Evolutionary conservation across 2,797 vertebrate genomes (phyloP).

Genomic region (Sebastes iracundus): DNA sequence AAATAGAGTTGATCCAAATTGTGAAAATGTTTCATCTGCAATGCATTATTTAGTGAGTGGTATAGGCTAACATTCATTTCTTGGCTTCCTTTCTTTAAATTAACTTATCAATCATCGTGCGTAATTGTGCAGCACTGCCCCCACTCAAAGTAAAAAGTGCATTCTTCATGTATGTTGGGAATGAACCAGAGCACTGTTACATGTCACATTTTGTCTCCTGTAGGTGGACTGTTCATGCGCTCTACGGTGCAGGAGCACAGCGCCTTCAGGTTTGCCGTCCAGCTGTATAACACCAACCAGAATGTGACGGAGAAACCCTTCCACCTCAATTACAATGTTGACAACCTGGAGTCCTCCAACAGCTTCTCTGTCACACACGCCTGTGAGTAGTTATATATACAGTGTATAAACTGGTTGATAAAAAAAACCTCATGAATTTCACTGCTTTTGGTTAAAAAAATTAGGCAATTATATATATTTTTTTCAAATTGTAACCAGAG

Average conservation of each 20-base stretch:
- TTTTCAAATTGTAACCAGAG: background rate
- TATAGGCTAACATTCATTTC: background rate
- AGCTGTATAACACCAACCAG: constrained; percentile 99
- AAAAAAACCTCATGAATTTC: background rate
- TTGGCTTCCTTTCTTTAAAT: background rate
- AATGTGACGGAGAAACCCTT: constrained; percentile 98
- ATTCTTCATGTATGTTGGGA: background rate
- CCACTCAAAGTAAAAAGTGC: background rate
- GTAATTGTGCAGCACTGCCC: background rate
- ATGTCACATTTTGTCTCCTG: constrained; percentile 54
- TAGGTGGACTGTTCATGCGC: constrained; percentile 98
- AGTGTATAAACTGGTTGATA: background rate
- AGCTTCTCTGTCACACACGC: constrained; percentile 99
- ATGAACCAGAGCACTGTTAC: constrained; percentile 11
- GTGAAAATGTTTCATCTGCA: constrained; percentile 40
- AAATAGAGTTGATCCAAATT: constrained; percentile 51
- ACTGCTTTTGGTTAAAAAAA: background rate
- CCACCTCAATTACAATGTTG: constrained; percentile 98
- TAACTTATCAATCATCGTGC: background rate
- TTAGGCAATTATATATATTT: background rate
- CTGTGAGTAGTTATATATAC: constrained; percentile 90
- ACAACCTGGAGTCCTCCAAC: constrained; percentile 99
- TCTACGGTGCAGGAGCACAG: constrained; percentile 99
- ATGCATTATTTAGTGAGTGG: constrained; percentile 8
- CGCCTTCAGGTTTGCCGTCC: constrained; percentile 97